Evolutionary conservation across 2,888 invertebrate genomes (phyloP), one percentile per base, ranked within the genome.

Genomic region (Drosophila buzzatii): DNA sequence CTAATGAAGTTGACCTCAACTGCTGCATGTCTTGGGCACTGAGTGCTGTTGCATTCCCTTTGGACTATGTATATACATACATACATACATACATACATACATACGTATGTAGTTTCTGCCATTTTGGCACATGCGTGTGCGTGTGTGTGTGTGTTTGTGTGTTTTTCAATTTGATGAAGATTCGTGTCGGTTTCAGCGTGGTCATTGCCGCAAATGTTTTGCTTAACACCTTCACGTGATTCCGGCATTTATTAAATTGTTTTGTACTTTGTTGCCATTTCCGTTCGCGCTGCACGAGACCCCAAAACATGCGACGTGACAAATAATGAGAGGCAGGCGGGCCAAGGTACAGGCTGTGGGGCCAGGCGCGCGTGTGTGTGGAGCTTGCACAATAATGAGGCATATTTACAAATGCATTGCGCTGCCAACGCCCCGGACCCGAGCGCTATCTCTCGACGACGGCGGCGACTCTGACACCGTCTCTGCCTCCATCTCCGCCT

Each of bases 191-290:
- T 49, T 72, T 67, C 42, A 55, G 33, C 49, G 66, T 71, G 78
- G 79, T 72, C 79, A 78, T 79, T 78, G 68, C 65, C 66, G 70
- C 70, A 80, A 83, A 85, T 85, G 85, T 83, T 85, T 85, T 88
- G 85, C 82, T 88, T 83, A 88, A 89, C 89, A 86, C 89, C 86
- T 86, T 89, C 89, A 89, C 85, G 86, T 89, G 89, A 89, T 89
- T 89, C 89, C 89, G 89, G 89, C 84, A 89, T 86, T 86, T 89
- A 89, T 89, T 86, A 89, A 86, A 89, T 89, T 89, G 85, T 84
- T 84, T 85, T 81, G 85, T 86, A 84, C 76, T 86, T 84, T 88
- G 86, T 88, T 86, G 82, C 89, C 89, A 82, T 85, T 85, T 86
- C 89, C 85, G 78, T 60, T 76, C 67, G 58, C 80, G 76, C 63